Evolutionary conservation across 64 coral and sea anemone species (phyloP).

Genomic region (Cladopsammia gracilis): DNA sequence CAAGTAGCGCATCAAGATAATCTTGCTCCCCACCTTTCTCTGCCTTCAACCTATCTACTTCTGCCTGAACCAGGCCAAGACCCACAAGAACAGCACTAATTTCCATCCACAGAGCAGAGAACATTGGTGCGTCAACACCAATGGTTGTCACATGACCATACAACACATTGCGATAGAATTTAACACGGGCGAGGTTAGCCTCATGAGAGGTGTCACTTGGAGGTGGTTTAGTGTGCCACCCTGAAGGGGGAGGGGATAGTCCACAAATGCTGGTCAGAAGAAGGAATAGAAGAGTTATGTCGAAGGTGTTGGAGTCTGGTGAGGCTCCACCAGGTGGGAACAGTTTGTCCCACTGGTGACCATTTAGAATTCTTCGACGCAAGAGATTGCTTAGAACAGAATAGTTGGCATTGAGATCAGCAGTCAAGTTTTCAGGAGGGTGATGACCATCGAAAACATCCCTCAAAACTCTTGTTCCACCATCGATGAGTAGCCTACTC

Average conservation of each 20-base stretch:
- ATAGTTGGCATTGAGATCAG: not conserved
- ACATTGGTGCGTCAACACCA: not conserved
- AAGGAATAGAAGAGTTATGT: conserved; percentile 11
- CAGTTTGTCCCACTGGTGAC: not conserved
- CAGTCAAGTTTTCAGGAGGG: not conserved
- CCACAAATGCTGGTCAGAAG: conserved; percentile 2
- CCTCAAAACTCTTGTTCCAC: too few species aligned
- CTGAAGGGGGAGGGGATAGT: conserved; percentile 21
- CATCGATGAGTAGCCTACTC: too few species aligned
- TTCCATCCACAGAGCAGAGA: not conserved
- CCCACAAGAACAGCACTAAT: conserved; percentile 23
- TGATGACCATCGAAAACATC: too few species aligned
- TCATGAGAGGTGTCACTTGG: conserved; percentile 29
- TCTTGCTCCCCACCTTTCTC: not conserved
- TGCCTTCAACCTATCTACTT: conserved; percentile 39
- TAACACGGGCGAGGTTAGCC: too few species aligned
- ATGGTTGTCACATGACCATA: conserved; percentile 35
- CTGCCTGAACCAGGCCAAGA: conserved; percentile 49
- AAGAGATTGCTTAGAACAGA: not conserved
- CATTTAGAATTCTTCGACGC: not conserved
- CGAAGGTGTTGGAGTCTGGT: not conserved
- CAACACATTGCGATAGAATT: conserved; percentile 54
- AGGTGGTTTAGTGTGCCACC: conserved; percentile 62
- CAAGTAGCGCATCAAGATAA: not conserved
- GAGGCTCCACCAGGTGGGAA: not conserved